These are phyloP conservation scores for Drosophila lacertosa DNA, from an alignment of 1,140 invertebrate species.

Conservation along the genomic window DNA sequence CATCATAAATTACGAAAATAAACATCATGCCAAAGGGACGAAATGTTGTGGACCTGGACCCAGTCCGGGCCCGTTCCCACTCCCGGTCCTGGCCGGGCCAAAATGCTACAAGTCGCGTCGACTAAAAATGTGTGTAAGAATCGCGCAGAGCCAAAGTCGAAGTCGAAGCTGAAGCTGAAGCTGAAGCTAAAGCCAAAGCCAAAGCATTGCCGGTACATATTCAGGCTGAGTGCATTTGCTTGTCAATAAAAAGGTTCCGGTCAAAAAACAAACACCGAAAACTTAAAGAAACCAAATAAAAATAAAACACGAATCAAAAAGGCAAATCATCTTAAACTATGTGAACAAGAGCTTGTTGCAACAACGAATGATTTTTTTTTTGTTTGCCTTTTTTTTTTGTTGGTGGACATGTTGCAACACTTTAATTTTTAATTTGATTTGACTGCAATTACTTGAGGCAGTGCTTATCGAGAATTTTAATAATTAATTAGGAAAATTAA, in stretches of 20 bases:
- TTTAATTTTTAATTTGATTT: constrained; percentile 1
- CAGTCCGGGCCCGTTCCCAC: not conserved
- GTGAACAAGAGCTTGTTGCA: constrained; percentile 25
- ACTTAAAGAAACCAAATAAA: not conserved
- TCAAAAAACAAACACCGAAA: constrained; percentile 41
- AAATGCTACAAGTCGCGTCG: constrained; percentile 57
- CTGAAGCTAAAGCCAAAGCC: no score
- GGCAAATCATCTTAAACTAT: constrained; percentile 39
- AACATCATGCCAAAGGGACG: constrained; percentile 71
- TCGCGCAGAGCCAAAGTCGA: constrained; percentile 26
- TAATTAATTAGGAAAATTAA: constrained; percentile 82
- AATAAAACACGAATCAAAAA: constrained; percentile 31
- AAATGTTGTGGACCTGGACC: constrained; percentile 33
- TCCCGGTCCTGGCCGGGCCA: constrained; percentile 1
- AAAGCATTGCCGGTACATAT: constrained; percentile 59
- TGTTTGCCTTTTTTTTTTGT: no score
- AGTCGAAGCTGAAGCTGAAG: no score
- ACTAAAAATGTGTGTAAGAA: constrained; percentile 52
- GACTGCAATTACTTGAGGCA: constrained; percentile 1
- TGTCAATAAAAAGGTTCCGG: constrained; percentile 80
- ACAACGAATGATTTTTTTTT: not conserved
- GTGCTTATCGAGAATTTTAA: constrained; percentile 71
- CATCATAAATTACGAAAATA: constrained; percentile 81
- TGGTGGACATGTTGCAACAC: not conserved
- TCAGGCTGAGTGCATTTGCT: constrained; percentile 79